These are phyloP conservation scores for Noctua fimbriata DNA, from an alignment of 2,888 invertebrate species.

Conservation along the genomic window DNA sequence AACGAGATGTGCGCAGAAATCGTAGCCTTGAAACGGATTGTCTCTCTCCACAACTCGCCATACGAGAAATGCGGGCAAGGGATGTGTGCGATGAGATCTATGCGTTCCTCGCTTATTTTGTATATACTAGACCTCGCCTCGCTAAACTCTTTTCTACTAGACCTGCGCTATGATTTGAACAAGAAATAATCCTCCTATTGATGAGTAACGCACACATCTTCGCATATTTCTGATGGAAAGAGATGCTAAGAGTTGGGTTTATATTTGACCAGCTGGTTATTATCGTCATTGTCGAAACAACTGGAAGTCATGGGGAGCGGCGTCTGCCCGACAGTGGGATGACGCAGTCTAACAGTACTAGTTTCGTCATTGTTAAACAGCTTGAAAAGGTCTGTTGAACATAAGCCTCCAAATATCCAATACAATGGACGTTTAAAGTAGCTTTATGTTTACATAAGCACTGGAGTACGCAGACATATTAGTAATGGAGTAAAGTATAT, in stretches of 20 bases:
- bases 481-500: slow-evolving; percentile 17
- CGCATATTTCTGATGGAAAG: not conserved
- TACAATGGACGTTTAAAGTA: slow-evolving; percentile 11
- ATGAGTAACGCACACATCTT: not conserved
- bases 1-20: not conserved
- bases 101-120: not conserved
- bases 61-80: not conserved
- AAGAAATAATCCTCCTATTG: not conserved
- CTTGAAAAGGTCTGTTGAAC: slow-evolving; percentile 16
- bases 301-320: not conserved
- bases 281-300: not conserved
- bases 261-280: not conserved
- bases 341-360: not conserved
- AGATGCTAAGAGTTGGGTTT: not conserved
- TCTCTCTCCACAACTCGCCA: not conserved
- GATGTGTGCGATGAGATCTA: not conserved
- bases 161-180: not conserved
- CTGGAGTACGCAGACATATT: not conserved
- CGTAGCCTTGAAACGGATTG: not conserved
- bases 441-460: not conserved
- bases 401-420: slow-evolving; percentile 12
- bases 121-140: not conserved
- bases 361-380: slow-evolving; percentile 1
- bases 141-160: not conserved
- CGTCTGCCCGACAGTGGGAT: not conserved